Base-by-base conservation (phyloP, 1,140 invertebrate species). In the Camponotus floridanus region DNA sequence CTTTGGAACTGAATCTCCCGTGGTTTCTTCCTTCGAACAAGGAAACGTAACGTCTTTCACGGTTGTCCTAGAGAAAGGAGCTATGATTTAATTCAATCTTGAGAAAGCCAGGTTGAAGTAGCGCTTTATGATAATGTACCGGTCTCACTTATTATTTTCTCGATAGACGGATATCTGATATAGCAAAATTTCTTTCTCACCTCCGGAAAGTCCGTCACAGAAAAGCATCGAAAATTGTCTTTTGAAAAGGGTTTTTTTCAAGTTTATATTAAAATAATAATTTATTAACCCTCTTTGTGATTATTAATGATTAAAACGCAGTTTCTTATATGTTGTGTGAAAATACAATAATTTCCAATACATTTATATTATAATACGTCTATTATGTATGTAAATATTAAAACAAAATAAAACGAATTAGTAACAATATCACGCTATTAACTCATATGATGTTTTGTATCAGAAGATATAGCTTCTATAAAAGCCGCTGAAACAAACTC, bases 21-120 rank as follows among this genome's bases (percentile, higher is more conserved):
- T 18, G 67, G 73, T 73, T 81, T 45, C 39, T 73, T 61, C 2
- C 26, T 26, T 6, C 31, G 39, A 71, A 36, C 33, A 39, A 36
- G 9, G 42, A 61, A 39, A 86, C 33, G 11, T 42, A 36, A 15
- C 68, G 18, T 11, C 15, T 86, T 42, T 67, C 33, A 31, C 21
- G 11, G 21, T 74, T 76, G 62, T 42, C 45, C 5, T 33, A 65
- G 65, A 57, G 51, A 5, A 7, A 78, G 73, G 21, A 31, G 13
- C 45, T 64, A 84, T 79, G 59, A 80, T 87, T 91, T 91, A 91
- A 88, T 91, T 91, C 87, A 86, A 91, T 89, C 88, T 91, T 91
- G 65, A 64, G 74, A 84, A 89, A 91, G 65, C 84, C 64, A 31
- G 8, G n/a, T 26, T 64, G 76, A 90, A 90, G 62, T 55, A 68